Evolutionary conservation across 2,113 vertebrate species (phyloP), one percentile per base, ranked within the genome.

Genomic region (Macheiramphus alcinus): DNA sequence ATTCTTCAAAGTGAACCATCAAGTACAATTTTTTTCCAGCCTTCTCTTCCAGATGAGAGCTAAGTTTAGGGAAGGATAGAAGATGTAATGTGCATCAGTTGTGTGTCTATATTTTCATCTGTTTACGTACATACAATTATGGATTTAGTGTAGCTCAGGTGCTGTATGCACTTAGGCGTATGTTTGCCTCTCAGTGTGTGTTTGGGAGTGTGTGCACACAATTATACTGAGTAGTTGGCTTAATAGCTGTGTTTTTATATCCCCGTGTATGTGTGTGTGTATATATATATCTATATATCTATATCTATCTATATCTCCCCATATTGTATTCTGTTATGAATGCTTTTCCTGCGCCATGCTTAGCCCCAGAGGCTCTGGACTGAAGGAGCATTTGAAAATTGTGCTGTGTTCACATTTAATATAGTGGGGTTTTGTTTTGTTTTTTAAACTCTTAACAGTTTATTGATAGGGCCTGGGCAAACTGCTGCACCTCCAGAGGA

Each of bases 361-460:
- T 75, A 73, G 84, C 63, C 71, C 87, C 55, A 88, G 87, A 97
- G 91, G 66, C 79, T 90, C 74, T 90, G 58, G 26, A 82, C 79
- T 82, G 59, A 58, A 63, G 55, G 67, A 90, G 80, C 83, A 88
- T 90, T 96, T 3, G 31, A 78, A 93, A 94, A 80, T 82, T 94
- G 38, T 80, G 50, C 84, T 76, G 78, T 78, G 87, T 95, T 93
- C 94, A 91, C 87, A 63, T 95, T 94, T 87, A 80, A 75, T 87
- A 73, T 71, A 67, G 59, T 52, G 40, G 29, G 70, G 38, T 18
- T 93, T 88, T 52, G 84, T 85, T 95, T 96, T 90, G 80, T 68
- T 93, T 97, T 94, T 96, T 86, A 75, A 91, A 95, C 76, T 91
- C 76, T 94, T 91, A 95, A 85, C 81, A 88, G 78, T 80, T 97